Percentiles rank a stretch among this genome's conserved stretches.
These are phyloP conservation scores for Proisotoma minuta DNA, from an alignment of 2,888 invertebrate species.

Conservation along the genomic window DNA sequence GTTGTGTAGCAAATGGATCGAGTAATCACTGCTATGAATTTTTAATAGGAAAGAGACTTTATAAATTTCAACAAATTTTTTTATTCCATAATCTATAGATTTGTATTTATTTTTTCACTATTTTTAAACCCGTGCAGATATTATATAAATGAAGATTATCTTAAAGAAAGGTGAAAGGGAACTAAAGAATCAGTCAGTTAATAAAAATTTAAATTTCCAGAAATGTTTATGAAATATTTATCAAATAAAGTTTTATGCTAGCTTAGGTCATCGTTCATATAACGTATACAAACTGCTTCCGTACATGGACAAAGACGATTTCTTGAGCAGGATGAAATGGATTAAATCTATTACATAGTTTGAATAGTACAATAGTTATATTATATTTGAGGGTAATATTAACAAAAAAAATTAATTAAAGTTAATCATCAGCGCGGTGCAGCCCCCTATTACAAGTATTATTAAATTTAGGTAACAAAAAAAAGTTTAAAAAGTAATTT, in stretches of 20 bases:
- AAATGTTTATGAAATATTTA: no score
- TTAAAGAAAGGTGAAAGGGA: neutral
- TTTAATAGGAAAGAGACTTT: neutral
- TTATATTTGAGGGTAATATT: neutral
- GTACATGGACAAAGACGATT: no score
- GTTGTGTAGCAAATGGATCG: no score
- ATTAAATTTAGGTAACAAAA: constrained; percentile 18
- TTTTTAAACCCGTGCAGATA: constrained; percentile 11
- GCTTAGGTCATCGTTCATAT: no score
- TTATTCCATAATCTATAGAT: constrained; percentile 7
- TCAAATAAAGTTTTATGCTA: no score
- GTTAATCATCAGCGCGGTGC: constrained; percentile 40
- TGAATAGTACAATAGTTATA: no score
- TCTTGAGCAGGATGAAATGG: no score
- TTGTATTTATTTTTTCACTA: constrained; percentile 17
- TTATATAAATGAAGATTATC: neutral
- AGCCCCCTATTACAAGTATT: constrained; percentile 46
- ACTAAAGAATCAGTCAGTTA: neutral
- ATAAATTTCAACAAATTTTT: constrained; percentile 5
- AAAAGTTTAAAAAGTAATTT: neutral
- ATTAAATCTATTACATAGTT: no score
- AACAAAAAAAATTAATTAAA: neutral
- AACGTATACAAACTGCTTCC: no score
- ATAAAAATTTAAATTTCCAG: neutral
- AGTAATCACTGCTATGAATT: no score